phyloP scores from a whole-genome alignment of 2,797 vertebrate genomes.

The Esox masquinongy region DNA sequence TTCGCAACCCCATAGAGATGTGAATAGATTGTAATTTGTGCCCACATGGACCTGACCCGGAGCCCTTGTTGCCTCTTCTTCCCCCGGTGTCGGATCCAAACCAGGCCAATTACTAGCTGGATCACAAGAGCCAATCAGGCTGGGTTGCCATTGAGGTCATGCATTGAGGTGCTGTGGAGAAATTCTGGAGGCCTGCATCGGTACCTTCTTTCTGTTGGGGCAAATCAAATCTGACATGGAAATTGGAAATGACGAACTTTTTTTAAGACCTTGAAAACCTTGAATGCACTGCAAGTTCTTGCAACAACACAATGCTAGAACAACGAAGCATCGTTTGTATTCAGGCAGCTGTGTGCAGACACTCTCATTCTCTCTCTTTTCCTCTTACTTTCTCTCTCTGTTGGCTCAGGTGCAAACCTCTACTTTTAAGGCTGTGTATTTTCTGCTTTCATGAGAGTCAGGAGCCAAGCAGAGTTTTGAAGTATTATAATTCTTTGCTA shows the following conservation, averaged over 20 bases:
- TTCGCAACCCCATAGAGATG: neutral
- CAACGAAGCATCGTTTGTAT: neutral
- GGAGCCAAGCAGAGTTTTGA: too few relatives aligned
- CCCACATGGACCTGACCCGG: constrained; percentile 42
- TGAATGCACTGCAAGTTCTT: neutral
- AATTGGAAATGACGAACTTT: too few relatives aligned
- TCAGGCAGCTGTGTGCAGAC: too few relatives aligned
- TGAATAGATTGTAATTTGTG: constrained; percentile 20
- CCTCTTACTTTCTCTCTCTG: too few relatives aligned
- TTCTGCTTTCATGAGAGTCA: too few relatives aligned
- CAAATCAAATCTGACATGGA: neutral
- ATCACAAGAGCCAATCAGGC: constrained; percentile 12
- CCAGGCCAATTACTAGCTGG: constrained; percentile 24
- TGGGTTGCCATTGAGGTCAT: neutral
- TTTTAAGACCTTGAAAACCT: too few relatives aligned
- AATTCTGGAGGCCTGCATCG: neutral
- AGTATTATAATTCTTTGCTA: too few relatives aligned
- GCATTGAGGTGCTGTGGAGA: neutral
- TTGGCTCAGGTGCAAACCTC: too few relatives aligned
- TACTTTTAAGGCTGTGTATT: too few relatives aligned
- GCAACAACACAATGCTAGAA: too few relatives aligned
- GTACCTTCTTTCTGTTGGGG: neutral
- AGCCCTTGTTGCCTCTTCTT: constrained; percentile 16
- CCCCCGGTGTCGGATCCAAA: constrained; percentile 21
- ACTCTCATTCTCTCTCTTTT: too few relatives aligned